Evolutionary conservation across 2,113 vertebrate genomes (phyloP).

Genomic region (Corythornis madagascariensis): DNA sequence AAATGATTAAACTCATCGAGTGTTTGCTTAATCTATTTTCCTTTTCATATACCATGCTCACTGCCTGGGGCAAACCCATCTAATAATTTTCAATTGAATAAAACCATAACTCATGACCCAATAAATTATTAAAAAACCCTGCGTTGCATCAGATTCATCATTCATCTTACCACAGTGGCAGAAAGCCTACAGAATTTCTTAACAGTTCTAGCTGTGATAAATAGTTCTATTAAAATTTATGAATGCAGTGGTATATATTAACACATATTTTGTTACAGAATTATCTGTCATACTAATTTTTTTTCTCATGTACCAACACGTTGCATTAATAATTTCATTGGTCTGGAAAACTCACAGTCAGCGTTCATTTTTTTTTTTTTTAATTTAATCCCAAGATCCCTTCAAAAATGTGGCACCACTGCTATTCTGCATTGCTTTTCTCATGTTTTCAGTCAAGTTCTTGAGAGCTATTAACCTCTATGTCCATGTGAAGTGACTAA

Average conservation of each 20-base stretch:
- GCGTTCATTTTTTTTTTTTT: background rate
- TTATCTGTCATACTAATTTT: constrained; percentile 41
- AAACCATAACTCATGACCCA: constrained; percentile 82
- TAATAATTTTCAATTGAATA: constrained; percentile 83
- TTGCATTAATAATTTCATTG: constrained; percentile 25
- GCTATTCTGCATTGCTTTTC: background rate
- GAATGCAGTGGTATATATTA: constrained; percentile 62
- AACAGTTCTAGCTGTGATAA: constrained; percentile 69
- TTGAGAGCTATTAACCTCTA: background rate
- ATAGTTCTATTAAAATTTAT: constrained; percentile 75
- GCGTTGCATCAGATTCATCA: constrained; percentile 70
- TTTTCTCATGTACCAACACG: background rate
- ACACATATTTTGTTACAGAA: constrained; percentile 48
- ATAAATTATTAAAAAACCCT: constrained; percentile 80
- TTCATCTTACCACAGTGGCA: constrained; percentile 68
- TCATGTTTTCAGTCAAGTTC: background rate
- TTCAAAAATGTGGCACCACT: background rate
- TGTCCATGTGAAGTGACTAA: background rate
- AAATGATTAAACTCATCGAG: constrained; percentile 77
- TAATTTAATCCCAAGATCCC: background rate
- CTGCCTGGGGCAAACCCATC: constrained; percentile 74
- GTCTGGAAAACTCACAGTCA: constrained; percentile 16
- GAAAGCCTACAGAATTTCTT: constrained; percentile 67
- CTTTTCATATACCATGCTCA: constrained; percentile 64
- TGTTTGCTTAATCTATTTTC: constrained; percentile 82